phyloP scores from a whole-genome alignment of 2,888 invertebrate genomes.

The Agrilus mali region DNA sequence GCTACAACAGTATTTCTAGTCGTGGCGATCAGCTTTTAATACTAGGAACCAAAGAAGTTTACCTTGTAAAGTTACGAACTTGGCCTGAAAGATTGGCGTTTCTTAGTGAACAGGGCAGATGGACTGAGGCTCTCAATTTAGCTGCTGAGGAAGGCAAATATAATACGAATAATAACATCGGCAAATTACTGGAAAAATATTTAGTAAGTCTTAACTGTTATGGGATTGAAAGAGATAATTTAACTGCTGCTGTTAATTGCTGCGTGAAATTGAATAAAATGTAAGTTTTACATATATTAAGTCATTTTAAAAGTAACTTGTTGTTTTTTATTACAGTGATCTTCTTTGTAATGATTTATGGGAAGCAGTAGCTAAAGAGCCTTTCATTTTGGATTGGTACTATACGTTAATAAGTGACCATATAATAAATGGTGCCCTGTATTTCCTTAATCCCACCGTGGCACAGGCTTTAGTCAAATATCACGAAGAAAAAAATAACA shows the following conservation, averaged over 20 bases:
- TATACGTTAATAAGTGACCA: constrained; percentile 59
- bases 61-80: constrained; percentile 46
- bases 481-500: constrained; percentile 43
- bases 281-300: constrained; percentile 30
- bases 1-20: constrained; percentile 59
- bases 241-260: constrained; percentile 35
- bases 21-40: constrained; percentile 56
- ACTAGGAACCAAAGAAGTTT: constrained; percentile 50
- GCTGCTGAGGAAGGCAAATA: constrained; percentile 38
- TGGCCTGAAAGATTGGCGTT: constrained; percentile 56
- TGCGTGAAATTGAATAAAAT: constrained; percentile 37
- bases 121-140: constrained; percentile 43
- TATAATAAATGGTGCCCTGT: constrained; percentile 50
- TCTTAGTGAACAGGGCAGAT: constrained; percentile 44
- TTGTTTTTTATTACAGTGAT: constrained; percentile 30
- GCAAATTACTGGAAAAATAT: constrained; percentile 29
- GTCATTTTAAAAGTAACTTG: neutral
- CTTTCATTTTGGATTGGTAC: constrained; percentile 38
- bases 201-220: constrained; percentile 34
- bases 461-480: constrained; percentile 60
- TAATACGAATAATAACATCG: constrained; percentile 29
- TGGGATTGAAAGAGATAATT: constrained; percentile 31
- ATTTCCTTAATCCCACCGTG: constrained; percentile 51
- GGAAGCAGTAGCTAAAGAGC: constrained; percentile 41
- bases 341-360: constrained; percentile 51